phyloP scores from a whole-genome alignment of 1,140 invertebrate genomes.

The Cataglyphis hispanica region DNA sequence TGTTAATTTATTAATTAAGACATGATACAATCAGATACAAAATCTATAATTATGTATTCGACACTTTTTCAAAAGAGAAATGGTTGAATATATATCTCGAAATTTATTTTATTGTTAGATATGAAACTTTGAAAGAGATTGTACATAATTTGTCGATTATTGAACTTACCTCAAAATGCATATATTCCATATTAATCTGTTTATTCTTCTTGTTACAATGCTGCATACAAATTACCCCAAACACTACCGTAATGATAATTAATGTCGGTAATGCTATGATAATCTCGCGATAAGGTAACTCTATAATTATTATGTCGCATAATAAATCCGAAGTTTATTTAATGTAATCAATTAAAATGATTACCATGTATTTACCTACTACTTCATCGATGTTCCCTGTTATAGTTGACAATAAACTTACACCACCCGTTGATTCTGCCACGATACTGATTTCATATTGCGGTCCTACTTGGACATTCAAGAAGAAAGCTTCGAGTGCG shows the following conservation, averaged over 20 bases:
- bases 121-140: too few relatives aligned
- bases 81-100: background rate
- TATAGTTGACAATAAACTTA: conserved; percentile 62
- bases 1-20: background rate
- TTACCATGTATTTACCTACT: conserved; percentile 24
- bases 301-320: conserved; percentile 1
- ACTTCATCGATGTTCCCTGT: background rate
- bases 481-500: conserved; percentile 69
- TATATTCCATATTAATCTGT: conserved; percentile 57
- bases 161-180: conserved; percentile 73
- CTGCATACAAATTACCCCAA: conserved; percentile 60
- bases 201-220: conserved; percentile 53
- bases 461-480: conserved; percentile 65
- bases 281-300: conserved; percentile 34
- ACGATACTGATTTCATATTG: conserved; percentile 77
- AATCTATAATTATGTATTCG: background rate
- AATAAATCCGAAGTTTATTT: background rate
- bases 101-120: too few relatives aligned
- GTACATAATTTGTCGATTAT: background rate
- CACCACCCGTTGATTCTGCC: conserved; percentile 79
- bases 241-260: conserved; percentile 51
- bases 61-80: background rate
- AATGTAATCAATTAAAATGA: background rate
- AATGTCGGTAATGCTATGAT: conserved; percentile 54
- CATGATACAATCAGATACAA: background rate